A percentile compares a stretch with the other conserved stretches of the same genome.
These are phyloP conservation scores for Notospermus geniculatus DNA, from an alignment of 1,140 invertebrate genomes.

Conservation along the genomic window DNA sequence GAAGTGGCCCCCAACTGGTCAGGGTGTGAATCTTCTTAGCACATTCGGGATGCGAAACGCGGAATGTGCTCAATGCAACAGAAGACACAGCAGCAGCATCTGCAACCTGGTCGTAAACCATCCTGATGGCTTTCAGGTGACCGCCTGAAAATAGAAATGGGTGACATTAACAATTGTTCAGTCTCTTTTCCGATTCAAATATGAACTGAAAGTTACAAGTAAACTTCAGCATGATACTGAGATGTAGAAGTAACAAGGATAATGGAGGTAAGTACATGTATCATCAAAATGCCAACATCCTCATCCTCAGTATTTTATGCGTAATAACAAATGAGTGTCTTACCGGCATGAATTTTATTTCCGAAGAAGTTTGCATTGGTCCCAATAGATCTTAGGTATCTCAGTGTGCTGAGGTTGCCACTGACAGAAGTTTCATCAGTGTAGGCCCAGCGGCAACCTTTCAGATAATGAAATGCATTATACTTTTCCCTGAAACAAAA, in stretches of 20 bases:
- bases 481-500: conserved; percentile 53
- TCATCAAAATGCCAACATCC: no score
- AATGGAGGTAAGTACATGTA: neutral
- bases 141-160: conserved; percentile 62
- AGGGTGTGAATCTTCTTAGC: conserved; percentile 61
- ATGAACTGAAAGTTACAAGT: no score
- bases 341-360: neutral
- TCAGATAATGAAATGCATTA: conserved; percentile 61
- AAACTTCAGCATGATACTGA: no score
- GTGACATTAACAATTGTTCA: conserved; percentile 5
- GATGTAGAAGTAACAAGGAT: no score
- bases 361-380: conserved; percentile 66
- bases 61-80: conserved; percentile 60
- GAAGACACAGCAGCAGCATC: conserved; percentile 66
- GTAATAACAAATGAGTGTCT: neutral
- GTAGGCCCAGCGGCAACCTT: conserved; percentile 63
- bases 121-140: conserved; percentile 63
- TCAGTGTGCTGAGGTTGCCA: conserved; percentile 60
- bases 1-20: conserved; percentile 63
- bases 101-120: conserved; percentile 63
- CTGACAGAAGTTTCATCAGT: conserved; percentile 60
- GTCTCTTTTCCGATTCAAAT: no score
- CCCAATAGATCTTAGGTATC: conserved; percentile 61
- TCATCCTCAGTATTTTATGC: neutral
- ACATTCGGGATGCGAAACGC: conserved; percentile 61